Base-by-base conservation (phyloP, 1,140 invertebrate species). In the Microplitis demolitor region DNA sequence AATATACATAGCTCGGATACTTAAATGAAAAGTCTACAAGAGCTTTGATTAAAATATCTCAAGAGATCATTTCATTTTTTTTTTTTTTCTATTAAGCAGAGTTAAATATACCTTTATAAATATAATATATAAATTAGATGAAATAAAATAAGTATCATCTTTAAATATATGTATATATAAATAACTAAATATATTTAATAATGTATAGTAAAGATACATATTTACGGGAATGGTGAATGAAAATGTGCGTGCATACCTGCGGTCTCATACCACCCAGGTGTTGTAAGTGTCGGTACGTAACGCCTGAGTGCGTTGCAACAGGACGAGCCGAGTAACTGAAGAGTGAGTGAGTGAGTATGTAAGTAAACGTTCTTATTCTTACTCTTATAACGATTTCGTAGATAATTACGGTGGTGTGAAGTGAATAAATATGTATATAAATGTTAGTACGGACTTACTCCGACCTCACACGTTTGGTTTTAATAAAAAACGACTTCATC, bases 401-500 rank as follows among this genome's bases (percentile, higher is more conserved):
- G 60, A n/a, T 62, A 62, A 62, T 62, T 62, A 39, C 14, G 60
- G 60, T 62, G 13, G 60, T 62, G 60, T 62, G 60, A 62, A 62
- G 33, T 58, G 14, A 58, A 58, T 58, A 58, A 58, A 58, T 58
- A 58, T 58, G 56, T 58, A 58, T 58, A 24, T 58, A 58, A 58
- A 58, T 45, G 5, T 3, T 8, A 58, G 24, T 24, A 58, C 13
- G 8, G 60, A 2, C 24, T 24, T 24, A 24, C 2, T 0, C 1
- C 24, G 24, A 62, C 60, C 60, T 62, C 60, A 62, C 60, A 62
- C 33, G 60, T 39, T 31, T 37, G 11, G 8, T 35, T 39, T 62
- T 16, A 13, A 39, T 35, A 62, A 62, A 13, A 62, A 31, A 1
- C 16, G 13, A n/a, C 6, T 50, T 13, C 45, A 11, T 11, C 51